These are phyloP conservation scores for Gymnarchus niloticus DNA, from an alignment of 2,113 vertebrate species.

Conservation along the genomic window DNA sequence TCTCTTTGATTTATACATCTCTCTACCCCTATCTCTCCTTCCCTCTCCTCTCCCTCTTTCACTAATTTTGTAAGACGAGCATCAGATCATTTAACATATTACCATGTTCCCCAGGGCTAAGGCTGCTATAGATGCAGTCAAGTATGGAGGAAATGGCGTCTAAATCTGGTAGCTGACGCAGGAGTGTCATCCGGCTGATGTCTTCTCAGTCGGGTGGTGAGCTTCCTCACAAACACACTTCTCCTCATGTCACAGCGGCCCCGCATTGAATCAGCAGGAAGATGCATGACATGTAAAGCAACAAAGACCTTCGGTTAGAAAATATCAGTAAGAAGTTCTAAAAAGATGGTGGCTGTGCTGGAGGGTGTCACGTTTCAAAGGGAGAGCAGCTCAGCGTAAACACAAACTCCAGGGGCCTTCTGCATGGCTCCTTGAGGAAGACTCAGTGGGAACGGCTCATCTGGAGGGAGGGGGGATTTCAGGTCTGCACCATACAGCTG, in stretches of 20 bases:
- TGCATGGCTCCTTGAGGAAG: background rate
- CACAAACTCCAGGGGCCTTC: constrained; percentile 39
- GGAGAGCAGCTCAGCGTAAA: constrained; percentile 42
- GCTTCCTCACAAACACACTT: background rate
- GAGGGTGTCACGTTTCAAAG: constrained; percentile 46
- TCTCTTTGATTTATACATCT: no score
- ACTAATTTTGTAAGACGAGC: constrained; percentile 35
- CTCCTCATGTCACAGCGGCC: background rate
- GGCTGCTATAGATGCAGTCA: constrained; percentile 40
- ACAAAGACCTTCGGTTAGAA: constrained; percentile 13
- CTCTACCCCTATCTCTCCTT: constrained; percentile 13
- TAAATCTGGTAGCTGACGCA: constrained; percentile 42
- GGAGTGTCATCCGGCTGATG: constrained; percentile 35
- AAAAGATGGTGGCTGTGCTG: constrained; percentile 28
- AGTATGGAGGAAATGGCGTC: constrained; percentile 36
- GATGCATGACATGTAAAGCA: background rate
- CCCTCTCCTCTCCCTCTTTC: background rate
- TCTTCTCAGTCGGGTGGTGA: background rate
- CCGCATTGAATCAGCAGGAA: constrained; percentile 6
- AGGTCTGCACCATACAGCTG: background rate
- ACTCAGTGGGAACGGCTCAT: background rate
- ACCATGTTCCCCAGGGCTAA: constrained; percentile 42
- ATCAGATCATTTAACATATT: constrained; percentile 55
- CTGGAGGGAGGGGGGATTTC: background rate
- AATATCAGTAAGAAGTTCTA: background rate